Evolutionary conservation across 1,140 invertebrate genomes (phyloP).

Genomic region (Neodiprion lecontei): DNA sequence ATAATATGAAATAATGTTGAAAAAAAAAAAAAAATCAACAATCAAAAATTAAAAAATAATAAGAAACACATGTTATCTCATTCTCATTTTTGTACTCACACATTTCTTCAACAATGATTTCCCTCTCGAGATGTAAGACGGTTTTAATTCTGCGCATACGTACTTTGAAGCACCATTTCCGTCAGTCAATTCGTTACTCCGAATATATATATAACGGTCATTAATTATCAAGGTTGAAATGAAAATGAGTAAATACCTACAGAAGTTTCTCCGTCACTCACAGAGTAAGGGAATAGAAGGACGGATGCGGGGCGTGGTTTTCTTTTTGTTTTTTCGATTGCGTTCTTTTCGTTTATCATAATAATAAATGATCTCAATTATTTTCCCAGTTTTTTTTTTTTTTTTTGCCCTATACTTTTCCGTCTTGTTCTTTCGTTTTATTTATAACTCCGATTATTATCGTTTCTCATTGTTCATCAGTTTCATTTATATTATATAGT

Average conservation of each 20-base stretch:
- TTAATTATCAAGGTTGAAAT: neutral
- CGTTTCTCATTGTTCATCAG: constrained; percentile 55
- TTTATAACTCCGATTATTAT: neutral
- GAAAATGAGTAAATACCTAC: neutral
- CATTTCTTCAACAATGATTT: neutral
- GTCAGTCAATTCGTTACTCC: neutral
- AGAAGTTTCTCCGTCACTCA: neutral
- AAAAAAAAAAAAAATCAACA: neutral
- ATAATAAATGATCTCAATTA: too few relatives aligned
- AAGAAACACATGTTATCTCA: neutral
- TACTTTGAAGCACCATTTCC: neutral
- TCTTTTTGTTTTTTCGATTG: neutral
- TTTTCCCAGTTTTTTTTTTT: neutral
- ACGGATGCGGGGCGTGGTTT: neutral
- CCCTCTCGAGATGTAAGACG: neutral
- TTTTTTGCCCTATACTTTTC: too few relatives aligned
- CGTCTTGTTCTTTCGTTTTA: neutral
- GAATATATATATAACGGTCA: neutral
- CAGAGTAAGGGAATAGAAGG: neutral
- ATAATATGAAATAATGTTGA: too few relatives aligned
- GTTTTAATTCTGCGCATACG: neutral
- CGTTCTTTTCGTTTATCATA: constrained; percentile 44
- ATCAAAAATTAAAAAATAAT: neutral
- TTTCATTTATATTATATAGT: constrained; percentile 57
- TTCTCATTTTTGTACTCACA: too few relatives aligned